Evolutionary conservation across 2,113 vertebrate genomes (phyloP), one percentile per base, ranked within the genome.

Genomic region (Megalops atlanticus): DNA sequence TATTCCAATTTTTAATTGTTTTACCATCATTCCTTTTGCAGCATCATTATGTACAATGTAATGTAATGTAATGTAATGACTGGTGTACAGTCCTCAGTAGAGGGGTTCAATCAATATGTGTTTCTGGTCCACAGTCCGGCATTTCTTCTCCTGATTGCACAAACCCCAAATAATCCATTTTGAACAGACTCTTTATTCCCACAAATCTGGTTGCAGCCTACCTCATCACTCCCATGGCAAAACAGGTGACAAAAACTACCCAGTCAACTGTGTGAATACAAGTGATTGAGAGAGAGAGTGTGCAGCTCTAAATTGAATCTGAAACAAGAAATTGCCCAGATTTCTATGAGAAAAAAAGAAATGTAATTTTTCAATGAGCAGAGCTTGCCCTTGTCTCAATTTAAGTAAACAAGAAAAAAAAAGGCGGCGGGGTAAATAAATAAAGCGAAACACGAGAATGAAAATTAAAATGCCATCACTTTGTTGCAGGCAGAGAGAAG

Each of bases 381-480:
- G 83, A 90, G 88, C 92, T 87, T 91, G 92, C 90, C 90, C 85
- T 88, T 91, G 89, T 92, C 90, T 89, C 80, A 82, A 86, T 89
- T 89, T 86, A 90, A 91, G 85, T 89, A 89, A 81, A 87, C 43
- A 82, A 79, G 76, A 82, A 84, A 84, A 83, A 83, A 89, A 77
- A 81, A 52, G 35, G 79, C 79, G 6, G 79, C 82, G 77, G 80
- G 82, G 74, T 86, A 92, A 92, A 93, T 88, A 92, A 91, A 93
- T 90, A 86, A 91, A 89, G 90, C 89, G 89, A 89, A 89, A 91
- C 86, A 95, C 94, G 90, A 92, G 92, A 95, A 95, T 97, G 96
- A 98, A 97, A 98, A 98, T 98, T 96, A 98, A 99, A 98, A 97
- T 95, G 92, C 93, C 94, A 93, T 92, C 92, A 77, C 84, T 94